Conservation (phyloP, 2,888 invertebrate species). For the Platycheirus rosarum region DNA sequence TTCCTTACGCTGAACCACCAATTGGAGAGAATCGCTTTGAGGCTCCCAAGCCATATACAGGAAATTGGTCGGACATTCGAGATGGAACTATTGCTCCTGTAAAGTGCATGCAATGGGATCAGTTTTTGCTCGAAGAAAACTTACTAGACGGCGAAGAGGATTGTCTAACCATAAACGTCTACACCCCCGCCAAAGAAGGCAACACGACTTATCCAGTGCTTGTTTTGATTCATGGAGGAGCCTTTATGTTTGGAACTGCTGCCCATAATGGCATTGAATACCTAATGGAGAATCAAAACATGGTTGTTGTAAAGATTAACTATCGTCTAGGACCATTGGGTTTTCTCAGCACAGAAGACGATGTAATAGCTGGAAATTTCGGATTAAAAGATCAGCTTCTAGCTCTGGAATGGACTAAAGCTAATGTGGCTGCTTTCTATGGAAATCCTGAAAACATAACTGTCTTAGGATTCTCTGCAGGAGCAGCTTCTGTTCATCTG, state of each 20-base stretch:
- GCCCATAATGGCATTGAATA: slow-evolving; percentile 83
- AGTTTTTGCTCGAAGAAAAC: slow-evolving; percentile 79
- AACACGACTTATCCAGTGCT: slow-evolving; percentile 85
- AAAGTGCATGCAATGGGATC: slow-evolving; percentile 86
- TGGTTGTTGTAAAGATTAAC: slow-evolving; percentile 87
- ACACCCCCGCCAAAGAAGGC: slow-evolving; percentile 83
- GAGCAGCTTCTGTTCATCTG: slow-evolving; percentile 89
- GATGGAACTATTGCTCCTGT: slow-evolving; percentile 85
- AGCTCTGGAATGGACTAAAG: slow-evolving; percentile 88
- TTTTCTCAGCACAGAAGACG: slow-evolving; percentile 89
- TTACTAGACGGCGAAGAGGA: slow-evolving; percentile 85
- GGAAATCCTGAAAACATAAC: slow-evolving; percentile 88
- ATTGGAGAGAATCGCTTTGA: slow-evolving; percentile 86
- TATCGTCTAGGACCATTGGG: slow-evolving; percentile 89
- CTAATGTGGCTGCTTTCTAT: slow-evolving; percentile 88
- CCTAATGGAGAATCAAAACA: slow-evolving; percentile 85
- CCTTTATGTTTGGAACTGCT: slow-evolving; percentile 86
- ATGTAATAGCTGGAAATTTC: slow-evolving; percentile 87
- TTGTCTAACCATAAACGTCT: slow-evolving; percentile 87
- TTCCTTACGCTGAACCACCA: slow-evolving; percentile 88
- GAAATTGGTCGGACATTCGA: slow-evolving; percentile 76
- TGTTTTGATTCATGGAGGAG: slow-evolving; percentile 87
- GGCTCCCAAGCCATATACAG: slow-evolving; percentile 77
- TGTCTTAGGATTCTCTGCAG: slow-evolving; percentile 88
- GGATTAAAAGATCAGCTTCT: slow-evolving; percentile 89